phyloP scores from a whole-genome alignment of 2,797 vertebrate genomes.

The Darevskia mixta region DNA sequence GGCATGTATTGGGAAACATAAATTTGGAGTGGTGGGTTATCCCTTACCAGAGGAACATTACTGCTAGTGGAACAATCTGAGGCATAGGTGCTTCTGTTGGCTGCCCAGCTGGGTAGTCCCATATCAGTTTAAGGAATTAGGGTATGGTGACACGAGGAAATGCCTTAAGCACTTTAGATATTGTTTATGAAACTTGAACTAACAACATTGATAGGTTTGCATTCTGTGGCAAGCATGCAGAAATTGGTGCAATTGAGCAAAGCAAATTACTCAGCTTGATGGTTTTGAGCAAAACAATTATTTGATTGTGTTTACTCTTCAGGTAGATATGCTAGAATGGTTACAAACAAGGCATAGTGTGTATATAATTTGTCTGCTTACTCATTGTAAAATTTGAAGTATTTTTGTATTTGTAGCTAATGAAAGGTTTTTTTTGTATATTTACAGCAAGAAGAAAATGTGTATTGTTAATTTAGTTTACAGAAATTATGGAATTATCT shows the following conservation, averaged over 20 bases:
- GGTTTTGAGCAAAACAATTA: slow-evolving; percentile 38
- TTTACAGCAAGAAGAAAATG: not conserved
- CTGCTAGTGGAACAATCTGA: slow-evolving; percentile 51
- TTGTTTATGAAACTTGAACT: slow-evolving; percentile 42
- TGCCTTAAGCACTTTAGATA: slow-evolving; percentile 82
- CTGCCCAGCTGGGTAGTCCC: slow-evolving; percentile 69
- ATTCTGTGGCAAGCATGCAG: slow-evolving; percentile 55
- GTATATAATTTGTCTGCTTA: slow-evolving; percentile 45
- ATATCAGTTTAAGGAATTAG: slow-evolving; percentile 59
- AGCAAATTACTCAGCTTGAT: not conserved
- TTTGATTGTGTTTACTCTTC: slow-evolving; percentile 22
- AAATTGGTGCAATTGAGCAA: slow-evolving; percentile 48
- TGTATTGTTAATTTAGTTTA: slow-evolving; percentile 16
- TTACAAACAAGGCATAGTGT: not conserved
- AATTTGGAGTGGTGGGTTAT: slow-evolving; percentile 25
- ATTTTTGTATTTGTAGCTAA: slow-evolving; percentile 36
- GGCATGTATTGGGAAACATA: slow-evolving; percentile 4
- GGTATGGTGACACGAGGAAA: slow-evolving; percentile 66
- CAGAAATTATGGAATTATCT: slow-evolving; percentile 7
- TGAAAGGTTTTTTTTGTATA: slow-evolving; percentile 29
- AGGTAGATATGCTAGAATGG: slow-evolving; percentile 24
- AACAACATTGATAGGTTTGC: slow-evolving; percentile 52
- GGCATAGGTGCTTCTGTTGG: slow-evolving; percentile 65
- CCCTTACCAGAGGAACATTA: slow-evolving; percentile 30
- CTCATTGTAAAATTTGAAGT: slow-evolving; percentile 49